Percentiles rank a stretch among this genome's conserved stretches.
phyloP scores from a whole-genome alignment of 2,113 vertebrate species.

The Anguilla japonica region DNA sequence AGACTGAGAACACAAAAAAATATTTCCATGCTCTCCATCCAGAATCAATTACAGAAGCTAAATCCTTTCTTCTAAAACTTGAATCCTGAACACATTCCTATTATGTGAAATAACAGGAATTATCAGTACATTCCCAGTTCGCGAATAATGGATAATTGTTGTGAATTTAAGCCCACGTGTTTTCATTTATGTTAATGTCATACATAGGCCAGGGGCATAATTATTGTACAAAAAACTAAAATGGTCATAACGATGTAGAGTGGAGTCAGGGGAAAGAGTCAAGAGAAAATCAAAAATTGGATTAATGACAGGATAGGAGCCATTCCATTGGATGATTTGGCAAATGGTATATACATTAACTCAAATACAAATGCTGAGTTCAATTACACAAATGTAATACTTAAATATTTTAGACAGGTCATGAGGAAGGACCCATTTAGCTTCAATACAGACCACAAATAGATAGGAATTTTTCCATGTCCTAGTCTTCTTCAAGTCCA shows the following conservation, averaged over 20 bases:
- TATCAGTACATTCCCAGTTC: neutral
- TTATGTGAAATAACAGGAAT: neutral
- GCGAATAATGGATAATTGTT: neutral
- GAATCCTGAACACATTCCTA: neutral
- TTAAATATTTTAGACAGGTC: no score
- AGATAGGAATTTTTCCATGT: no score
- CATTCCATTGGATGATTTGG: no score
- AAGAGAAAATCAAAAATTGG: no score
- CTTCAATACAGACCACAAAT: no score
- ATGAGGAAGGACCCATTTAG: no score
- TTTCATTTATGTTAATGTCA: neutral
- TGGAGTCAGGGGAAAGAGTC: neutral
- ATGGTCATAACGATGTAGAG: neutral
- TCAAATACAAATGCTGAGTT: no score
- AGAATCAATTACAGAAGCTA: neutral
- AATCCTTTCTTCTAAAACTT: neutral
- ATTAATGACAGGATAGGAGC: no score
- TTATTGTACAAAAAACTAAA: neutral
- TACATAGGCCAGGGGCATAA: neutral
- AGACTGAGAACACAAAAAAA: neutral
- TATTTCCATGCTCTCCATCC: neutral
- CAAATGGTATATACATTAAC: no score
- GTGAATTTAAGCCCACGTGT: neutral
- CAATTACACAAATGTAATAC: no score
- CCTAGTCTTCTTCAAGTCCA: no score